Conservation (phyloP, 2,888 invertebrate genomes). For the Aspidiotus rigidus region DNA sequence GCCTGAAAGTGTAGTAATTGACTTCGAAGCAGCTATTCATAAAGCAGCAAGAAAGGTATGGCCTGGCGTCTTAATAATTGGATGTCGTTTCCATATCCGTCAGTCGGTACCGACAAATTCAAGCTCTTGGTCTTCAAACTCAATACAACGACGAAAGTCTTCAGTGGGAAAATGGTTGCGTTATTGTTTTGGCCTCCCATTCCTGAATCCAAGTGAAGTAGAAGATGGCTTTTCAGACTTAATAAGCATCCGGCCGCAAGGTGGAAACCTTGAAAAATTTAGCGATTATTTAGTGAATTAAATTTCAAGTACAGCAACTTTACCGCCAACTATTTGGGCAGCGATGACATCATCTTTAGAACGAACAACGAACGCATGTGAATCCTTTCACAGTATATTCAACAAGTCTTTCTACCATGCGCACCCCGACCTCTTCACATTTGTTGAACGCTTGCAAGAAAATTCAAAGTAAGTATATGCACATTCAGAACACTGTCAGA, state of each 20-base stretch:
- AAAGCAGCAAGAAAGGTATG: constrained; percentile 5
- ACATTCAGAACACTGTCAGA: too few species aligned
- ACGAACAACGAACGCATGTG: not conserved
- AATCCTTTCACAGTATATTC: not conserved
- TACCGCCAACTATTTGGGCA: not conserved
- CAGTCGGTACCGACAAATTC: constrained; percentile 28
- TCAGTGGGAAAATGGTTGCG: constrained; percentile 5
- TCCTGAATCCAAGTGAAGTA: constrained; percentile 10
- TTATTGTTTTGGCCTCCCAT: constrained; percentile 12
- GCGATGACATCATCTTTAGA: not conserved
- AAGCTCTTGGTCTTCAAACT: constrained; percentile 20
- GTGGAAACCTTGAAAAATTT: constrained; percentile 7
- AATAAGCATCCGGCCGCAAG: constrained; percentile 8
- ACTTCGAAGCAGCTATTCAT: constrained; percentile 12
- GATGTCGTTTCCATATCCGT: constrained; percentile 25
- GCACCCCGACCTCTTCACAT: not conserved
- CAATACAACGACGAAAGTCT: constrained; percentile 11
- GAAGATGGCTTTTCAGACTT: not conserved
- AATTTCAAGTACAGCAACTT: not conserved
- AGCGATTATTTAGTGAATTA: not conserved
- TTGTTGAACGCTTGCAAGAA: too few species aligned
- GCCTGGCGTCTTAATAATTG: constrained; percentile 7
- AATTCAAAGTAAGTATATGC: too few species aligned
- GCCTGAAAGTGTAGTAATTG: constrained; percentile 4
- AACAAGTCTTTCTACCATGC: not conserved